phyloP scores from a whole-genome alignment of 2,113 vertebrate genomes.

The Caretta caretta region DNA sequence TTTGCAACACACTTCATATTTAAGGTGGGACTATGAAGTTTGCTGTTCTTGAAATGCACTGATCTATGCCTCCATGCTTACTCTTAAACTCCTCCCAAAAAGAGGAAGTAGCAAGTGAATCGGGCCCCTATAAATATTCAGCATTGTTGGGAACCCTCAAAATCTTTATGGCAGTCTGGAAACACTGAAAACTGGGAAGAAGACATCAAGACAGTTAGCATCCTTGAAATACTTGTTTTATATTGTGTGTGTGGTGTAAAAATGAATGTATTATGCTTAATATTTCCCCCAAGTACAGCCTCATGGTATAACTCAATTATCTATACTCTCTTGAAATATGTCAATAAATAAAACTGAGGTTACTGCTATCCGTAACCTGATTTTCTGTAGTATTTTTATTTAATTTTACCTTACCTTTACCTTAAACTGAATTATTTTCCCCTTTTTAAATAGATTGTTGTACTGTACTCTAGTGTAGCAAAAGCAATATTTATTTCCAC shows the following conservation, averaged over 20 bases:
- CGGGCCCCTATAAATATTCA: background rate
- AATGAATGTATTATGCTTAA: accelerated
- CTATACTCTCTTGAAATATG: background rate
- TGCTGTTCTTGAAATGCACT: background rate
- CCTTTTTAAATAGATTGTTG: background rate
- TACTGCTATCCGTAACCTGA: background rate
- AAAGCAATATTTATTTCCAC: background rate
- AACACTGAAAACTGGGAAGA: background rate
- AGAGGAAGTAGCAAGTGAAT: background rate
- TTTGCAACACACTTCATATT: background rate
- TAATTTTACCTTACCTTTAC: background rate
- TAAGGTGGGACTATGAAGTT: background rate
- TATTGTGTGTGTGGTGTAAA: background rate
- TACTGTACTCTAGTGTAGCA: background rate
- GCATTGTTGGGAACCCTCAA: background rate
- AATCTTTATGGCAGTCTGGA: background rate
- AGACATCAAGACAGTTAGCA: background rate
- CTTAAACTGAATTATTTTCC: background rate
- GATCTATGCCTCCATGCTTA: background rate
- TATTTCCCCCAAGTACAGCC: background rate
- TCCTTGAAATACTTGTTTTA: background rate
- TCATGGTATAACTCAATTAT: background rate
- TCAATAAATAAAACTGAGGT: background rate
- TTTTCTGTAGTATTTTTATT: background rate
- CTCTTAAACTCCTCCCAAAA: background rate